Conservation (phyloP, 2,113 vertebrate genomes). For the Engystomops pustulosus region DNA sequence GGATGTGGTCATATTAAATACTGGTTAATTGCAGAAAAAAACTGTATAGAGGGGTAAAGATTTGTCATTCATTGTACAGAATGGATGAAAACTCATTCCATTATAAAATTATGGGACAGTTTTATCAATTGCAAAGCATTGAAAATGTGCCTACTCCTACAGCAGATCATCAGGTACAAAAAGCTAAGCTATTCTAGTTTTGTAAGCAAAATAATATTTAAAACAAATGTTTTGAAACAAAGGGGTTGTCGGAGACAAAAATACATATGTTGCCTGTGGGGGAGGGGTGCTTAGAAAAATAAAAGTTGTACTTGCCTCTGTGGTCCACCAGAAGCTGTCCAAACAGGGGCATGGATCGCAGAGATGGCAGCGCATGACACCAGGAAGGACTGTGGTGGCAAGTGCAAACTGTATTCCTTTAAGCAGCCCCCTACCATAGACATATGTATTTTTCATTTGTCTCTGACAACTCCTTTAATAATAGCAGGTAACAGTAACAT, state of each 20-base stretch:
- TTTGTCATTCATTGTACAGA: not conserved
- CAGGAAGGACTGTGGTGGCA: too few species aligned
- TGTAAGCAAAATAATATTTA: not conserved
- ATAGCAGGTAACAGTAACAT: constrained; percentile 62
- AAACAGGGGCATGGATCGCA: too few species aligned
- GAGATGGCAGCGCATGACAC: too few species aligned
- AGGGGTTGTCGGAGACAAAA: not conserved
- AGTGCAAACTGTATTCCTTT: too few species aligned
- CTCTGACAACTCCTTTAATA: not conserved
- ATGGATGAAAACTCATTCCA: not conserved
- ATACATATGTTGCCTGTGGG: too few species aligned
- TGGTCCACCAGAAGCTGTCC: too few species aligned
- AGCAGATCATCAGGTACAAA: not conserved
- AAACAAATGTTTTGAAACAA: not conserved
- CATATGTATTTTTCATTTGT: too few species aligned
- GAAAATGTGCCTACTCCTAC: not conserved
- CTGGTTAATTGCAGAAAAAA: not conserved
- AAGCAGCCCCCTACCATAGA: too few species aligned
- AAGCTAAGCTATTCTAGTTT: not conserved
- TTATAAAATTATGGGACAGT: not conserved
- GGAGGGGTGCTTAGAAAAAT: not conserved
- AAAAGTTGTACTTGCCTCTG: not conserved
- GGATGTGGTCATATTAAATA: not conserved
- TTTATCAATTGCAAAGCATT: constrained; percentile 3
- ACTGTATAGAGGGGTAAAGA: not conserved